These are phyloP conservation scores for Lasioglossum pauxillum DNA, from an alignment of 2,888 invertebrate species.

Conservation along the genomic window DNA sequence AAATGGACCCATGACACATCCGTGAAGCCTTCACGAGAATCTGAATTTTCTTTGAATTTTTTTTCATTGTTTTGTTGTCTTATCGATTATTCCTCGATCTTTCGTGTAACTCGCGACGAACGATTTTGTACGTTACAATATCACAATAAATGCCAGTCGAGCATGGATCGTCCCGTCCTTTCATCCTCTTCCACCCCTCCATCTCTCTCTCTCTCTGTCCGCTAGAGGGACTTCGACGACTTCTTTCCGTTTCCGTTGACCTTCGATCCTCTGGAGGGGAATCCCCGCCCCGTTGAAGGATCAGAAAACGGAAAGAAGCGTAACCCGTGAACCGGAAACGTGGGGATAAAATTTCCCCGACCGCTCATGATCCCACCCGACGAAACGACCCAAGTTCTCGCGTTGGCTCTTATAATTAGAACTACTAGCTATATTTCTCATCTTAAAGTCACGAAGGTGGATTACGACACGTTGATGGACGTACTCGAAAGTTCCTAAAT, in stretches of 20 bases:
- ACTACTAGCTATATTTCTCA: conserved; percentile 58
- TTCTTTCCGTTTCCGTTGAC: background rate
- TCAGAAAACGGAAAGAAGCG: conserved; percentile 6
- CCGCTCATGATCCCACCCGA: conserved; percentile 27
- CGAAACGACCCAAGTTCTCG: conserved; percentile 62
- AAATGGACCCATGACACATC: conserved; percentile 48
- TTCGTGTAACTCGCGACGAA: conserved; percentile 72
- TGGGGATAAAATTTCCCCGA: conserved; percentile 21
- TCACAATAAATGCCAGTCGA: conserved; percentile 82
- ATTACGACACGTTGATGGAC: conserved; percentile 61
- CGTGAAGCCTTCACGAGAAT: conserved; percentile 58
- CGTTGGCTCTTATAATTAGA: conserved; percentile 63
- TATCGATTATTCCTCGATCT: conserved; percentile 40
- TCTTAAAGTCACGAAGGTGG: conserved; percentile 60
- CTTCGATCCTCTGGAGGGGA: background rate
- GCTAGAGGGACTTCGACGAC: background rate
- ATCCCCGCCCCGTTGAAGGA: background rate
- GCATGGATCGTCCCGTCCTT: conserved; percentile 68
- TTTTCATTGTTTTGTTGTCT: conserved; percentile 11
- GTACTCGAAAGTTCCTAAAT: conserved; percentile 56
- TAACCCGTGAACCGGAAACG: conserved; percentile 30
- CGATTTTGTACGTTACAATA: conserved; percentile 83
- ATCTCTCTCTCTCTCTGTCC: background rate
- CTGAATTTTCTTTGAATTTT: conserved; percentile 19
- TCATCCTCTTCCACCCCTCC: background rate